These are phyloP conservation scores for Actenoides lindsayi DNA, from an alignment of 2,113 vertebrate genomes.

Conservation along the genomic window DNA sequence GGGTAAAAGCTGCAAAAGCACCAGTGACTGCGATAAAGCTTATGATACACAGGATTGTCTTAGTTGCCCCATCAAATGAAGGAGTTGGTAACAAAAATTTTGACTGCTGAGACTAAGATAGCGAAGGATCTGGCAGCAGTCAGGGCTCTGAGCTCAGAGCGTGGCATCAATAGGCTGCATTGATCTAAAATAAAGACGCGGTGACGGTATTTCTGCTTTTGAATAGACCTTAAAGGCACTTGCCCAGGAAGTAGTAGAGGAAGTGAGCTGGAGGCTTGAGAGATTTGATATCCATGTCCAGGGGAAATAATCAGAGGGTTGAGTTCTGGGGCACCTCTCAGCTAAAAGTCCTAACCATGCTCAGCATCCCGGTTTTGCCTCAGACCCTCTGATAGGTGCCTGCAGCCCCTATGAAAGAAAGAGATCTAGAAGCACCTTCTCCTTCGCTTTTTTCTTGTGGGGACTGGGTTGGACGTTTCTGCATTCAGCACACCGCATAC, in stretches of 20 bases:
- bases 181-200: neutral
- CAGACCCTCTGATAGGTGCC: neutral
- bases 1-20: neutral
- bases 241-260: neutral
- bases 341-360: neutral
- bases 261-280: neutral
- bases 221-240: neutral
- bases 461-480: neutral
- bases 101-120: neutral
- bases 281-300: neutral
- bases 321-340: neutral
- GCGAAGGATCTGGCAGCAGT: neutral
- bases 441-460: neutral
- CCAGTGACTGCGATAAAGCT: neutral
- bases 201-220: neutral
- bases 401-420: neutral
- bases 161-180: neutral
- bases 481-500: too few species aligned
- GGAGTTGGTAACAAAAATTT: neutral
- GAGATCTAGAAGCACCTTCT: neutral
- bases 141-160: neutral
- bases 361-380: neutral
- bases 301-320: neutral
- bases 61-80: neutral
- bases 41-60: neutral